phyloP scores from a whole-genome alignment of 2,888 invertebrate genomes.

The Adineta ricciae region DNA sequence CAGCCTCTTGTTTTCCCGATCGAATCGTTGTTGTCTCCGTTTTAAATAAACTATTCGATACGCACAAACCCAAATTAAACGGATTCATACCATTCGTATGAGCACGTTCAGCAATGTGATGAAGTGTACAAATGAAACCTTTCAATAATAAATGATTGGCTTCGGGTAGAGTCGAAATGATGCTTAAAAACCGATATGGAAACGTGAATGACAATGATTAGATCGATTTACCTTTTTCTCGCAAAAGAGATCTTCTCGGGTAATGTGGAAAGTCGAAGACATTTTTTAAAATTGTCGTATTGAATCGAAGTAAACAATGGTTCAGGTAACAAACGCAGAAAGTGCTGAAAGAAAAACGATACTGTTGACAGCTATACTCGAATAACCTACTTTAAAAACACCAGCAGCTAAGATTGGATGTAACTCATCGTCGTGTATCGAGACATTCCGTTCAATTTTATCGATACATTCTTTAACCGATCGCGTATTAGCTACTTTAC shows the following conservation, averaged over 20 bases:
- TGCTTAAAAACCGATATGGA: neutral
- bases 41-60: constrained; percentile 14
- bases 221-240: neutral
- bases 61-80: constrained; percentile 16
- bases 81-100: neutral
- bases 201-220: neutral
- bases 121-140: constrained; percentile 5
- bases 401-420: constrained; percentile 17
- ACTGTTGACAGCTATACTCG: too few species aligned
- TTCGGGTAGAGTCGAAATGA: neutral
- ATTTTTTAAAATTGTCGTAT: constrained; percentile 17
- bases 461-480: constrained; percentile 17
- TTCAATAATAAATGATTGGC: neutral
- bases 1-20: neutral
- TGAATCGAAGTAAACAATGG: neutral
- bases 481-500: constrained; percentile 9
- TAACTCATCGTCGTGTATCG: neutral
- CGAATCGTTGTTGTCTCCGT: neutral
- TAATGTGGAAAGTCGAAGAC: neutral
- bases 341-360: neutral
- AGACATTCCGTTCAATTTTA: neutral
- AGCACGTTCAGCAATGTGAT: neutral
- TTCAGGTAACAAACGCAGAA: neutral
- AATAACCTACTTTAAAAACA: neutral
- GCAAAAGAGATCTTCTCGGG: neutral